These are phyloP conservation scores for Rhinopithecus roxellana DNA, from an alignment of 2,113 vertebrate genomes.

Conservation along the genomic window DNA sequence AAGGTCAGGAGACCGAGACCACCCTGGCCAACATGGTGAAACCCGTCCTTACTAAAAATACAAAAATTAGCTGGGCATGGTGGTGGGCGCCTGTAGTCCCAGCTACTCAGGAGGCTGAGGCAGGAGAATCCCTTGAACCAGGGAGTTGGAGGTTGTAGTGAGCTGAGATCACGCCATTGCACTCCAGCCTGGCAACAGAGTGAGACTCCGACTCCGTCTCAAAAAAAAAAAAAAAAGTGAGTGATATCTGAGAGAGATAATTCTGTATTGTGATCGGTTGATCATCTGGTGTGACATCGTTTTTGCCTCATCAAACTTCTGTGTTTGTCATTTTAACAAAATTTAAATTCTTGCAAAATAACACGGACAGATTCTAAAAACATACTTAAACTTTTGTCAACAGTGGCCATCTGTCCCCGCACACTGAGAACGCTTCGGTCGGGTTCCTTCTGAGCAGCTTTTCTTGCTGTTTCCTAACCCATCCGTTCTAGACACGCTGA, in stretches of 20 bases:
- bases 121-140: no score
- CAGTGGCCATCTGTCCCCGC: accelerated
- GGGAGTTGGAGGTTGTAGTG: no score
- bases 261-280: neutral
- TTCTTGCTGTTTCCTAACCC: neutral
- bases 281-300: neutral
- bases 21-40: no score
- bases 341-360: neutral
- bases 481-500: accelerated
- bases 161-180: no score
- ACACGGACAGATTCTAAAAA: neutral
- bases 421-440: neutral
- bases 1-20: no score
- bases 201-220: no score
- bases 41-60: no score
- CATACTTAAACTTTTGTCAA: neutral
- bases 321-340: neutral
- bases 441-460: neutral
- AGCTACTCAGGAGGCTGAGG: no score
- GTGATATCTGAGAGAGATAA: neutral
- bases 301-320: neutral
- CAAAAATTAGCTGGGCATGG: no score
- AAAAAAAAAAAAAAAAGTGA: neutral
- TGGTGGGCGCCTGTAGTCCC: no score
- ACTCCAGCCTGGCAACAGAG: no score